These are phyloP conservation scores for Miichthys miiuy DNA, from an alignment of 2,797 vertebrate genomes.

Conservation along the genomic window DNA sequence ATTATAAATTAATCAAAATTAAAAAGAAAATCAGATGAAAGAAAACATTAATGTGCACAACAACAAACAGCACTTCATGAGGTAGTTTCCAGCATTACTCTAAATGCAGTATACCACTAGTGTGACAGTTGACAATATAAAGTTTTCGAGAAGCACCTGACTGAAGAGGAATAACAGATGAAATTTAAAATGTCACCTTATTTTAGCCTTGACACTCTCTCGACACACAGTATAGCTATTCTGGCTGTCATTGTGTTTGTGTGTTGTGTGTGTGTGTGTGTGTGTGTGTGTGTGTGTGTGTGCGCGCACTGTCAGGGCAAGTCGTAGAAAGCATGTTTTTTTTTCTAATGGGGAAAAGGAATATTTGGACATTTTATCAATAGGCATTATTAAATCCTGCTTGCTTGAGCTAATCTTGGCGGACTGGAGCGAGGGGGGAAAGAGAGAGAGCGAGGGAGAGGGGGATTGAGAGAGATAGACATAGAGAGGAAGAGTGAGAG, in stretches of 20 bases:
- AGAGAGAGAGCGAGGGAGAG: constrained; percentile 52
- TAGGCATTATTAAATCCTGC: constrained; percentile 90
- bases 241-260: constrained; percentile 53
- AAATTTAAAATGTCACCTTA: constrained; percentile 72
- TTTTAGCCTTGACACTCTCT: constrained; percentile 65
- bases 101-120: not conserved
- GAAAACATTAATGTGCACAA: not conserved
- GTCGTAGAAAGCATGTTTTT: constrained; percentile 67
- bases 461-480: constrained; percentile 52
- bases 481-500: constrained; percentile 61
- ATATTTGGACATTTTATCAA: constrained; percentile 91
- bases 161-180: constrained; percentile 58
- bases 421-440: constrained; percentile 62
- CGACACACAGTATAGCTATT: constrained; percentile 49
- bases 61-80: not conserved
- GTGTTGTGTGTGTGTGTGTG: constrained; percentile 48
- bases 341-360: constrained; percentile 85
- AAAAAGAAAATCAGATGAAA: constrained; percentile 2
- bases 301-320: constrained; percentile 53
- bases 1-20: not conserved
- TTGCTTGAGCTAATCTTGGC: constrained; percentile 88
- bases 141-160: constrained; percentile 49
- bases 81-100: not conserved
- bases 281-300: constrained; percentile 31
- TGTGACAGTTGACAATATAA: constrained; percentile 9